These are phyloP conservation scores for Latheticus oryzae DNA, from an alignment of 2,888 invertebrate genomes.

Conservation along the genomic window DNA sequence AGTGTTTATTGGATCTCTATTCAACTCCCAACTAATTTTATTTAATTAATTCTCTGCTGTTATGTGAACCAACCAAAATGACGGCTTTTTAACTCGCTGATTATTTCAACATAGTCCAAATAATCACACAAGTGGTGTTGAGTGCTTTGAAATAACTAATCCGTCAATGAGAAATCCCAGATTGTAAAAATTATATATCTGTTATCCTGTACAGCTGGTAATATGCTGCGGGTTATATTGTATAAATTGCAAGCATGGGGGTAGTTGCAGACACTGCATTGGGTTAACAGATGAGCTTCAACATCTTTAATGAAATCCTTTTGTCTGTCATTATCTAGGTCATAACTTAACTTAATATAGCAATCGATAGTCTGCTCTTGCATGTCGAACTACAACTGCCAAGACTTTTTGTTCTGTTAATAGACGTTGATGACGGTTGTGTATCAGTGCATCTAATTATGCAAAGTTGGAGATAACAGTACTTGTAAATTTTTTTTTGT, in stretches of 20 bases:
- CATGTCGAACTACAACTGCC: constrained; percentile 20
- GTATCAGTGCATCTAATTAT: constrained; percentile 25
- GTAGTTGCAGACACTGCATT: constrained; percentile 37
- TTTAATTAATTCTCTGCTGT: constrained; percentile 15
- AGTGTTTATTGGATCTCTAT: not conserved
- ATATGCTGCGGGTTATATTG: constrained; percentile 37
- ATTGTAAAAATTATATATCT: too few relatives aligned
- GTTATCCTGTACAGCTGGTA: too few relatives aligned
- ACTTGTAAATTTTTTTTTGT: constrained; percentile 32
- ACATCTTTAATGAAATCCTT: constrained; percentile 43
- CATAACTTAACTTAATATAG: constrained; percentile 39
- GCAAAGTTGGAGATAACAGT: constrained; percentile 34
- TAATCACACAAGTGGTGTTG: too few relatives aligned
- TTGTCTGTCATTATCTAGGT: constrained; percentile 40
- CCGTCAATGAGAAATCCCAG: too few relatives aligned
- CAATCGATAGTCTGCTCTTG: constrained; percentile 22
- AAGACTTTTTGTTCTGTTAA: constrained; percentile 9
- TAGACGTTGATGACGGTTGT: constrained; percentile 22
- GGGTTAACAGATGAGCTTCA: constrained; percentile 35
- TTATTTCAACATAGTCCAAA: too few relatives aligned
- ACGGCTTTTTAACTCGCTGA: too few relatives aligned
- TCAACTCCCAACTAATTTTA: constrained; percentile 8
- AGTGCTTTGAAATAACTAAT: too few relatives aligned
- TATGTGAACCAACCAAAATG: constrained; percentile 12
- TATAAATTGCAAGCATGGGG: constrained; percentile 40